Evolutionary conservation across 2,888 invertebrate species (phyloP).

Genomic region (Teleiodes luculella): DNA sequence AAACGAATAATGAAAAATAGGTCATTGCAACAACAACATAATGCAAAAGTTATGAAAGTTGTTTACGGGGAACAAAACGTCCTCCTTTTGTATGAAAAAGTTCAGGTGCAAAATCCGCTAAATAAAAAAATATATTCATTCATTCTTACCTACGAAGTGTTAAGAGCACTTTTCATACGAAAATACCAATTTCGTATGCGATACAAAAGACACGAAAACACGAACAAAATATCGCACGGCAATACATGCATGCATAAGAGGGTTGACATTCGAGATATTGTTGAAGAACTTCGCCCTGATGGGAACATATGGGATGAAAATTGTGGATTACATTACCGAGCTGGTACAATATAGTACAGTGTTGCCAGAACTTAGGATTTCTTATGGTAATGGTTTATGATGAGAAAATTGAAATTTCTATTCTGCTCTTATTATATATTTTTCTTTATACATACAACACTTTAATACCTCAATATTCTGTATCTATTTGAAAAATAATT

Average conservation of each 20-base stretch:
- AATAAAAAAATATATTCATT: background rate
- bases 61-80: too few species aligned
- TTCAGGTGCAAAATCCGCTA: too few species aligned
- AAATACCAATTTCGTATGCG: too few species aligned
- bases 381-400: background rate
- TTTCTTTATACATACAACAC: too few species aligned
- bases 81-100: too few species aligned
- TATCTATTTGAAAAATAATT: too few species aligned
- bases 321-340: constrained; percentile 17
- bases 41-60: too few species aligned
- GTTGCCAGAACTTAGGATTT: background rate
- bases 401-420: background rate
- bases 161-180: too few species aligned
- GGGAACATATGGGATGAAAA: constrained; percentile 12
- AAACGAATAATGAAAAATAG: too few species aligned
- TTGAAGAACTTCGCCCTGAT: constrained; percentile 4
- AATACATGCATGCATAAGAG: background rate
- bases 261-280: constrained; percentile 5
- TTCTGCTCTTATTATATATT: too few species aligned
- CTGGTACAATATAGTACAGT: background rate
- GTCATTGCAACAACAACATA: too few species aligned
- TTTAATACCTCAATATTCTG: too few species aligned
- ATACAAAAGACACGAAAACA: background rate
- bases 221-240: background rate
- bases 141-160: background rate